phyloP scores from a whole-genome alignment of 2,797 vertebrate species.

The Erethizon dorsatum region DNA sequence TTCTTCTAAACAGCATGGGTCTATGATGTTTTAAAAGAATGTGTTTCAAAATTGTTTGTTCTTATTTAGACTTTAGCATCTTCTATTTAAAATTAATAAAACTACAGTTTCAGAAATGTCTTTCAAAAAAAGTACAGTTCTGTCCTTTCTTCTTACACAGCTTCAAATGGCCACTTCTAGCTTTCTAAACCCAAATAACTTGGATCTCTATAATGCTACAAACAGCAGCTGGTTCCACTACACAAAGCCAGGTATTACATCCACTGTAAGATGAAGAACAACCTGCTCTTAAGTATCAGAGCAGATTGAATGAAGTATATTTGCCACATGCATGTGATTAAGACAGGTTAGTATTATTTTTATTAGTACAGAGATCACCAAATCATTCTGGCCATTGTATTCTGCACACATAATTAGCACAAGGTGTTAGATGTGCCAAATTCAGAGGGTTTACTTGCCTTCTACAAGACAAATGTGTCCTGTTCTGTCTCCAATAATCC shows the following conservation, averaged over 20 bases:
- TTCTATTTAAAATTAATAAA: conserved; percentile 67
- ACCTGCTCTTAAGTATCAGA: conserved; percentile 60
- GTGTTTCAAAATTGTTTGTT: conserved; percentile 22
- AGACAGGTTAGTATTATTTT: neutral
- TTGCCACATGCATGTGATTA: neutral
- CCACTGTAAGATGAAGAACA: neutral
- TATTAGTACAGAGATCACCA: neutral
- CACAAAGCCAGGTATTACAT: neutral
- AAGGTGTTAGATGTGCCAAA: neutral
- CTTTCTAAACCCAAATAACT: conserved; percentile 71
- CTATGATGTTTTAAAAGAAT: conserved; percentile 19
- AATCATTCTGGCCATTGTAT: neutral
- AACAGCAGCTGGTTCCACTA: neutral
- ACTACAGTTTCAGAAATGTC: conserved; percentile 57
- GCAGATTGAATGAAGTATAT: neutral
- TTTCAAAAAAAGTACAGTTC: neutral
- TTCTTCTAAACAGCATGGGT: neutral
- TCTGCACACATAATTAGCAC: neutral
- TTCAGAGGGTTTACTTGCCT: neutral
- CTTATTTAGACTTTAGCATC: conserved; percentile 56
- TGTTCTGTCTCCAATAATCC: neutral
- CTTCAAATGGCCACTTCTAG: conserved; percentile 62
- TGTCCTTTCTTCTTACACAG: neutral
- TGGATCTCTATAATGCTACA: conserved; percentile 7
- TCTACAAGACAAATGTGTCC: neutral